Base-by-base conservation (phyloP, 1,140 invertebrate genomes). In the Euborellia annulipes region DNA sequence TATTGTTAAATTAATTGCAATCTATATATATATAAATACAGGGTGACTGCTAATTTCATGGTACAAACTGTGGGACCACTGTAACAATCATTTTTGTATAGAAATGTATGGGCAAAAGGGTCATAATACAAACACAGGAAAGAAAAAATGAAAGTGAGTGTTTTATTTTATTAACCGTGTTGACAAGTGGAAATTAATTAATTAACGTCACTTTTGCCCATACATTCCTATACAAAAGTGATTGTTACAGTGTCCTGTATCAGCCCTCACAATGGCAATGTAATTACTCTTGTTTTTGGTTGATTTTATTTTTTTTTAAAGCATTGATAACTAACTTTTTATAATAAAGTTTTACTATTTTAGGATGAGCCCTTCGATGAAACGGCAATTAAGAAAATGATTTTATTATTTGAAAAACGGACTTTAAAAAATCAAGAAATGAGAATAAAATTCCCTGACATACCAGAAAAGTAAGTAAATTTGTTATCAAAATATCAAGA, bases 371-470 rank as follows among this genome's bases (percentile, higher is more conserved):
- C 80, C 3, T 62, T 97, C 27, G 87, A 95, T 71, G 91, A 95
- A 56, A 74, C 76, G 20, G 76, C 76, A 36, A 68, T 97, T 1
- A 95, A 95, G 58, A 81, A 84, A 60, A 75, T 96, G 58, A 74
- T 96, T 27, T 64, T 94, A 13, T 70, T 84, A 38, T 94, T 98
- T 70, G 95, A 98, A 59, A 97, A 98, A 58, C 77, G 85, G 59
- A 81, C 85, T 36, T 67, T 94, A 0, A 91, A 83, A 63, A 99
- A 99, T 63, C 85, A 95, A 61, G 94, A 98, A 69, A 90, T 96
- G 81, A 74, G 96, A 54, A 96, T 98, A 1, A 99, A 99, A 65
- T 98, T 92, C 68, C 85, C 92, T 2, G 94, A 98, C 63, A 78
- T 85, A 54, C 90, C 96, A 34, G 88, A 96, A 60, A 95, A 94